Evolutionary conservation across 1,140 invertebrate genomes (phyloP).

Genomic region (Pentalonia nigronervosa): DNA sequence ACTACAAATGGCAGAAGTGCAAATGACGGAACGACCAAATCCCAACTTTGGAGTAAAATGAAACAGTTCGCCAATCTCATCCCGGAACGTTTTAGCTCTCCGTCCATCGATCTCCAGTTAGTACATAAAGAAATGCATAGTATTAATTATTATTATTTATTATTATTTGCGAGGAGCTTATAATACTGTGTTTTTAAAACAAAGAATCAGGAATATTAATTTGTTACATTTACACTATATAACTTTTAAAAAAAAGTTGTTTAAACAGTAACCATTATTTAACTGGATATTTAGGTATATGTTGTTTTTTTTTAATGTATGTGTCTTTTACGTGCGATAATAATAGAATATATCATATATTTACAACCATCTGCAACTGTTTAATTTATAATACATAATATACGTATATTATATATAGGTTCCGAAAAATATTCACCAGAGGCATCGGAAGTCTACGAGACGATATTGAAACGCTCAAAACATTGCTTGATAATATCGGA

Average conservation of each 20-base stretch:
- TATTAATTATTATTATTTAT: not conserved
- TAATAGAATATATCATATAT: not conserved
- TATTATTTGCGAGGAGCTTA: not conserved
- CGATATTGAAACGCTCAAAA: slow-evolving; percentile 76
- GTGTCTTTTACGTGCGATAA: too few species aligned
- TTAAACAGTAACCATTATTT: not conserved
- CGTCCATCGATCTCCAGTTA: slow-evolving; percentile 58
- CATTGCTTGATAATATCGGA: slow-evolving; percentile 70
- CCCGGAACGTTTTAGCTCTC: slow-evolving; percentile 71
- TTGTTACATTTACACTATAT: not conserved
- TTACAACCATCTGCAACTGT: not conserved
- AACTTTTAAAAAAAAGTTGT: not conserved
- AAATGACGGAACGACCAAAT: slow-evolving; percentile 62
- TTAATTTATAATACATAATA: not conserved
- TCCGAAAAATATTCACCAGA: slow-evolving; percentile 72
- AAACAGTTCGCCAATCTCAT: slow-evolving; percentile 78
- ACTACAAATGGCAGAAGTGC: slow-evolving; percentile 61
- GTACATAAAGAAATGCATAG: not conserved
- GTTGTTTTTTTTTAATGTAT: too few species aligned
- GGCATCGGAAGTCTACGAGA: slow-evolving; percentile 70
- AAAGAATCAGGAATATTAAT: not conserved
- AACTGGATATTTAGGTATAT: not conserved
- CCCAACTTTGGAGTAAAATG: slow-evolving; percentile 77
- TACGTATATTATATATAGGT: slow-evolving; percentile 67
- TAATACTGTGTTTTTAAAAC: not conserved